phyloP scores from a whole-genome alignment of 2,888 invertebrate species.

The Metopia argyrocephala region DNA sequence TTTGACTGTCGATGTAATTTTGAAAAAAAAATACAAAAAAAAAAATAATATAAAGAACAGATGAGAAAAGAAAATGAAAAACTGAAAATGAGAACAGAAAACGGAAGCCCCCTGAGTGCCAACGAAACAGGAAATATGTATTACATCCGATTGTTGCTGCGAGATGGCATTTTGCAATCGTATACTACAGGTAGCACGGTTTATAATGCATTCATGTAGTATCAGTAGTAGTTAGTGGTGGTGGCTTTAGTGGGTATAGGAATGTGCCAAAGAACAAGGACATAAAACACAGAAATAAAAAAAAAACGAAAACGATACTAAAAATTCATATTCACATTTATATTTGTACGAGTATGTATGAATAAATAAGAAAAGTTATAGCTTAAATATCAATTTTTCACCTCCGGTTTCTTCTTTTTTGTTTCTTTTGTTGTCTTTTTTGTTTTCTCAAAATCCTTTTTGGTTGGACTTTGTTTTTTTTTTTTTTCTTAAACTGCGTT shows the following conservation, averaged over 20 bases:
- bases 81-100: slow-evolving; percentile 1
- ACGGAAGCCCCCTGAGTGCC: slow-evolving; percentile 41
- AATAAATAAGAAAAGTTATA: slow-evolving; percentile 24
- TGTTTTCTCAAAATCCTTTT: neutral
- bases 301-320: slow-evolving; percentile 23
- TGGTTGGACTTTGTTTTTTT: neutral
- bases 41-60: neutral
- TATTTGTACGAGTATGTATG: too few relatives aligned
- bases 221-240: neutral
- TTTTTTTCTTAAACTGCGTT: neutral
- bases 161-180: slow-evolving; percentile 12
- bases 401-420: neutral
- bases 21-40: neutral
- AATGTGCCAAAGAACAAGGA: slow-evolving; percentile 6
- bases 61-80: neutral
- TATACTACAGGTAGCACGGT: slow-evolving; percentile 27
- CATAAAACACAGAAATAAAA: slow-evolving; percentile 24
- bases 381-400: slow-evolving; percentile 34
- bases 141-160: slow-evolving; percentile 55
- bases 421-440: slow-evolving; percentile 1
- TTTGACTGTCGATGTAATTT: neutral
- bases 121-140: slow-evolving; percentile 60
- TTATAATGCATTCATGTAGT: neutral
- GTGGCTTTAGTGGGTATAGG: too few relatives aligned
- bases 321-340: neutral